phyloP scores from a whole-genome alignment of 2,113 vertebrate species.

The Notiomystis cincta region DNA sequence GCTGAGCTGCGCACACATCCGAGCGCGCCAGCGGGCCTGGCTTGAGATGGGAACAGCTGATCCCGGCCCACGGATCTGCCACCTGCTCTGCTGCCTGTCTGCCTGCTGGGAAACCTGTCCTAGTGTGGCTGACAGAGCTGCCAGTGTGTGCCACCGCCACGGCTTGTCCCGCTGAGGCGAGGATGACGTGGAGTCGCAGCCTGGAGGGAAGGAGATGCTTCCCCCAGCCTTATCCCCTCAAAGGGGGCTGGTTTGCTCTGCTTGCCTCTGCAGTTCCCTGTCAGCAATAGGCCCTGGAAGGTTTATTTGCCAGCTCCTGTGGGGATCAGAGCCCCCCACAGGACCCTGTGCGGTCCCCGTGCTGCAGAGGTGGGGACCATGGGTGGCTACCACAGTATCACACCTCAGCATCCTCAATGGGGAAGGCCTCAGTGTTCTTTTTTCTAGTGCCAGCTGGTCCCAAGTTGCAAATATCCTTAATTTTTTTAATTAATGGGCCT shows the following conservation, averaged over 20 bases:
- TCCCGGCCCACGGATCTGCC: background rate
- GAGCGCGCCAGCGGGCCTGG: background rate
- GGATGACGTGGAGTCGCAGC: rapidly evolving
- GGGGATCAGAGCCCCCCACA: rapidly evolving
- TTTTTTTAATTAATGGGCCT: conserved; percentile 60
- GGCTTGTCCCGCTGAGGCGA: background rate
- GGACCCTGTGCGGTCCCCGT: rapidly evolving
- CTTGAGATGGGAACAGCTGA: conserved; percentile 24
- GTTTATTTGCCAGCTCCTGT: rapidly evolving
- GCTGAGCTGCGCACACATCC: background rate
- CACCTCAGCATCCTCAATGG: rapidly evolving
- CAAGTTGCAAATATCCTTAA: background rate
- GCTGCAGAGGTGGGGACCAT: background rate
- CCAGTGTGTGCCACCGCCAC: rapidly evolving
- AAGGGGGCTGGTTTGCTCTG: background rate
- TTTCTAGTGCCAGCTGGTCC: background rate
- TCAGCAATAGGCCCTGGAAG: background rate
- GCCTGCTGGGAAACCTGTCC: background rate
- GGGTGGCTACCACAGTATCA: rapidly evolving
- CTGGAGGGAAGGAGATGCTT: background rate
- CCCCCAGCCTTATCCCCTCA: background rate
- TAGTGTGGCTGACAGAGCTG: background rate
- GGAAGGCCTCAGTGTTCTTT: background rate
- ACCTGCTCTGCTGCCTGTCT: background rate
- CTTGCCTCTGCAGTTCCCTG: background rate